Conservation (phyloP, 2,797 vertebrate genomes). For the Malurus leucopterus region DNA sequence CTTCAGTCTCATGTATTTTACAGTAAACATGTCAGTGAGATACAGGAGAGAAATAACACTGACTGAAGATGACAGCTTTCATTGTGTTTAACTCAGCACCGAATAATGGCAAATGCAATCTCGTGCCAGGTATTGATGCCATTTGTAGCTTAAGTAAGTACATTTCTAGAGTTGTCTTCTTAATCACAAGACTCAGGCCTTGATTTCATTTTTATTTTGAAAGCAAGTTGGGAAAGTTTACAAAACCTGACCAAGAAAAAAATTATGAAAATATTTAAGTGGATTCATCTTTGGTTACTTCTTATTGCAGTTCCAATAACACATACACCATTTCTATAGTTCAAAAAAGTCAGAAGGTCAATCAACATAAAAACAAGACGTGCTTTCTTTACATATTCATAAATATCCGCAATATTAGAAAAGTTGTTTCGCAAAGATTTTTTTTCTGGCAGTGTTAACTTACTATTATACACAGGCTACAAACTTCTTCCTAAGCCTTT, state of each 20-base stretch:
- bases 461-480: constrained; percentile 65
- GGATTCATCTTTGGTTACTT: constrained; percentile 84
- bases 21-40: not conserved
- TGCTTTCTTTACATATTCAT: constrained; percentile 67
- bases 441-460: constrained; percentile 68
- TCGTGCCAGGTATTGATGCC: not conserved
- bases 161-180: not conserved
- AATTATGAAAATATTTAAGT: constrained; percentile 75
- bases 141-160: not conserved
- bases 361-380: constrained; percentile 63
- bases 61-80: not conserved
- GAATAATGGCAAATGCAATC: not conserved
- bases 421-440: constrained; percentile 55
- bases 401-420: constrained; percentile 67
- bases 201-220: constrained; percentile 77
- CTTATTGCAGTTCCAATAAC: constrained; percentile 73
- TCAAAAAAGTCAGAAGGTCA: constrained; percentile 58
- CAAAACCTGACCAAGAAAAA: constrained; percentile 73
- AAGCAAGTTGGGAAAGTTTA: constrained; percentile 77
- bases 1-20: not conserved
- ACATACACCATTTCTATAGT: constrained; percentile 65
- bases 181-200: constrained; percentile 55
- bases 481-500: constrained; percentile 64
- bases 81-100: not conserved
- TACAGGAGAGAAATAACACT: not conserved